phyloP scores from a whole-genome alignment of 2,888 invertebrate species.

The Leucophora obtusa region DNA sequence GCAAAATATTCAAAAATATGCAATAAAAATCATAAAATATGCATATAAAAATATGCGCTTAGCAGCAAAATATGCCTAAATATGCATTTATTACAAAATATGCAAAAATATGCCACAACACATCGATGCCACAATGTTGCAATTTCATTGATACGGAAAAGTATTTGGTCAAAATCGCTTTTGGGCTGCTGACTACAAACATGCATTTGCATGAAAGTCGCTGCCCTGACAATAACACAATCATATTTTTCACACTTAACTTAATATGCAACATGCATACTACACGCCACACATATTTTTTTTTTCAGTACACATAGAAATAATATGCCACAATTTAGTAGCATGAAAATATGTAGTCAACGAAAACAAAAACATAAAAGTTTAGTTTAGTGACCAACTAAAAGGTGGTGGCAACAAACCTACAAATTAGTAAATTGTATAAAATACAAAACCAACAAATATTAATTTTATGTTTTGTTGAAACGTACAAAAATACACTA shows the following conservation, averaged over 20 bases:
- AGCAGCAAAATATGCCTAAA: too few relatives aligned
- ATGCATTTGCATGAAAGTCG: too few relatives aligned
- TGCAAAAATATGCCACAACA: too few relatives aligned
- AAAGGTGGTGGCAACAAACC: background rate
- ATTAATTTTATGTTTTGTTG: conserved; percentile 23
- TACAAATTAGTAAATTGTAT: conserved; percentile 22
- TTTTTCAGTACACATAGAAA: background rate
- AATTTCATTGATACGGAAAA: too few relatives aligned
- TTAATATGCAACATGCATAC: conserved; percentile 55
- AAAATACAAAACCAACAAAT: conserved; percentile 5
- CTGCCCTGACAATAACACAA: conserved; percentile 52
- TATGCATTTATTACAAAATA: too few relatives aligned
- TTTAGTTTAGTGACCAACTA: conserved; percentile 15
- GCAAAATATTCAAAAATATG: too few relatives aligned
- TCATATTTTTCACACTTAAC: conserved; percentile 58
- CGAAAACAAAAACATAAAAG: background rate
- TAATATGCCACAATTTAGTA: conserved; percentile 25
- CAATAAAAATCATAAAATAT: too few relatives aligned
- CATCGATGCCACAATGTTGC: too few relatives aligned
- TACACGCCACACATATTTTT: conserved; percentile 11
- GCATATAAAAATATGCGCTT: too few relatives aligned
- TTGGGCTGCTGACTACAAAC: too few relatives aligned
- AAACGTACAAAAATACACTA: conserved; percentile 13
- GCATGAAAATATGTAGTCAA: conserved; percentile 15
- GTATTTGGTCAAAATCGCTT: too few relatives aligned